Percentiles rank a stretch among this genome's conserved stretches.
These are phyloP conservation scores for Drosophila auraria DNA, from an alignment of 1,140 invertebrate species.

Conservation along the genomic window DNA sequence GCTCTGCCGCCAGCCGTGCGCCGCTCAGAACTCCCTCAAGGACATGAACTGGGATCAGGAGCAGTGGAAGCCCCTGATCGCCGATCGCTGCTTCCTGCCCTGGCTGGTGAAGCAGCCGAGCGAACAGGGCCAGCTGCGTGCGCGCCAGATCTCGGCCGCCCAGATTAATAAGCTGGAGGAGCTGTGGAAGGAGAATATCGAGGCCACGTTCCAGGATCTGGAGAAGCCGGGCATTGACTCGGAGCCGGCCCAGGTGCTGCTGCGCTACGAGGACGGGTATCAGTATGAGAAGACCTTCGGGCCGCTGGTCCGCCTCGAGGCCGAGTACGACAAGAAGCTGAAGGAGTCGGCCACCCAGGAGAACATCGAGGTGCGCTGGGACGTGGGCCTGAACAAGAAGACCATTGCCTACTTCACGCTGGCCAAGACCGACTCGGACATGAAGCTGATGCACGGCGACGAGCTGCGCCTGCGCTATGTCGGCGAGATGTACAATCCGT, in stretches of 20 bases:
- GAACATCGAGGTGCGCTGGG: conserved; percentile 99
- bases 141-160: conserved; percentile 97
- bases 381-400: conserved; percentile 99
- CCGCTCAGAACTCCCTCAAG: conserved; percentile 97
- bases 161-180: conserved; percentile 99
- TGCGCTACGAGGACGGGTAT: conserved; percentile 99
- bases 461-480: conserved; percentile 97
- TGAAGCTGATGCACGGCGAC: conserved; percentile 99
- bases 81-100: conserved; percentile 97
- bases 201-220: conserved; percentile 98
- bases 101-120: conserved; percentile 99
- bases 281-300: conserved; percentile 99
- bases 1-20: conserved; percentile 98
- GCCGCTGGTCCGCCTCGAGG: conserved; percentile 98
- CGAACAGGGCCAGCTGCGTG: conserved; percentile 97
- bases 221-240: conserved; percentile 99
- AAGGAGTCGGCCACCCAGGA: conserved; percentile 99
- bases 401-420: conserved; percentile 98
- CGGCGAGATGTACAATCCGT: conserved; percentile 96
- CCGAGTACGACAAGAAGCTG: conserved; percentile 98
- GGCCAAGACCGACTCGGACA: conserved; percentile 98
- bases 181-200: conserved; percentile 99
- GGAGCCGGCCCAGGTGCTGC: conserved; percentile 97
- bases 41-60: conserved; percentile 99
- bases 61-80: conserved; percentile 99